A percentile compares a stretch with the other conserved stretches of the same genome.
Conservation (phyloP, 1,140 invertebrate genomes). For the Condylostylus longicornis region DNA sequence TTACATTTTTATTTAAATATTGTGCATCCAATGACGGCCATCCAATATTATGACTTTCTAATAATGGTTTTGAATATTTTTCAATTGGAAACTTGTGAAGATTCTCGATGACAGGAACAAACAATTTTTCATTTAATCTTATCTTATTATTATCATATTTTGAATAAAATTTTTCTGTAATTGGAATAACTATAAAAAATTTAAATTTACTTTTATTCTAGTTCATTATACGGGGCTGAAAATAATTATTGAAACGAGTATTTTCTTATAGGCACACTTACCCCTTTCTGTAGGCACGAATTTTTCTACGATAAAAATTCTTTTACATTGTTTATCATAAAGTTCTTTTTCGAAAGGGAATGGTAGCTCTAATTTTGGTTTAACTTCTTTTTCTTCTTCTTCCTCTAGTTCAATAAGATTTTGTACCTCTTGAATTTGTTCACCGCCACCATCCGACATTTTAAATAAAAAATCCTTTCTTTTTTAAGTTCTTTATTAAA, state of each 20-base stretch:
- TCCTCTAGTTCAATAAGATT: neutral
- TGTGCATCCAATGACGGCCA: constrained; percentile 17
- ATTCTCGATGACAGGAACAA: constrained; percentile 7
- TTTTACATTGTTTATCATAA: constrained; percentile 18
- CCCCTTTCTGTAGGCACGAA: constrained; percentile 19
- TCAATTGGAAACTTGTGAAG: constrained; percentile 9
- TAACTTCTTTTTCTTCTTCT: constrained; percentile 5
- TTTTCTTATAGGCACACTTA: too few species aligned
- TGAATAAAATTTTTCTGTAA: constrained; percentile 23
- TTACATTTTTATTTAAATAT: too few species aligned
- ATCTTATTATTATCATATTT: constrained; percentile 14
- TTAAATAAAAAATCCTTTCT: too few species aligned
- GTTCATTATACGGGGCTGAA: neutral
- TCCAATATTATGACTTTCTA: constrained; percentile 23
- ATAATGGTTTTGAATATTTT: constrained; percentile 10
- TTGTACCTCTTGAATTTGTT: neutral
- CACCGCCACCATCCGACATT: too few species aligned
- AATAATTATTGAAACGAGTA: too few species aligned
- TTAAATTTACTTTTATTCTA: constrained; percentile 3
- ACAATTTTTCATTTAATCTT: constrained; percentile 5
- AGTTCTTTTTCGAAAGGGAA: constrained; percentile 28
- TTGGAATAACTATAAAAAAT: constrained; percentile 14
- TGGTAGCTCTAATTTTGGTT: constrained; percentile 17
- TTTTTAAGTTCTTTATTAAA: too few species aligned
- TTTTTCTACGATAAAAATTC: constrained; percentile 14